Evolutionary conservation across 2,113 vertebrate genomes (phyloP), one percentile per base, ranked within the genome.

Genomic region (Zapornia atra): DNA sequence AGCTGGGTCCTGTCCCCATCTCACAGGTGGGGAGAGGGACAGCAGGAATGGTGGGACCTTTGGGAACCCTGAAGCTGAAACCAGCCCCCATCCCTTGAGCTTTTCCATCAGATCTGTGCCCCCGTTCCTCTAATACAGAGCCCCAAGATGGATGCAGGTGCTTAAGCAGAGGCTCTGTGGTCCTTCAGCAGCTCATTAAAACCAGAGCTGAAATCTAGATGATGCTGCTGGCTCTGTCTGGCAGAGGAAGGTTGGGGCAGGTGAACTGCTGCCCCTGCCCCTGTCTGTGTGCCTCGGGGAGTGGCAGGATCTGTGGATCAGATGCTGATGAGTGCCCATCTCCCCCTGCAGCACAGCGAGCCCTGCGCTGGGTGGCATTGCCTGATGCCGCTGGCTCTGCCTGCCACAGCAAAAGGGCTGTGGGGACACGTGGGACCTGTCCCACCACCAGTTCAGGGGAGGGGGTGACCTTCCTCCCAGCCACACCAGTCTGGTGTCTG

Each of bases 51-150:
- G 0, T 4, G 31, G 60, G 33, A 36, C 15, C 31, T 40, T 33
- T 0, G 3, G 61, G 38, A 7, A 61, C 57, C 24, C 38, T 46
- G 33, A 20, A 6, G 44, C 61, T 22, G 56, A 2, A 10, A 9
- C 36, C 13, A 0, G 2, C 8, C 22, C 61, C 40, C 6, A 1
- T 12, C 33, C 48, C 2, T 0, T 15, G 11, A 5, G 12, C n/a
- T 54, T 22, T 53, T 40, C 81, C 22, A 2, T 24, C 73, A 8
- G 2, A 38, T 36, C 34, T 33, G 29, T 12, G 48, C 26, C 29
- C 6, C 20, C 0, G 0, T 8, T 54, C 8, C 36, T 33, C 17
- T 0, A 0, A 6, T 4, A 16, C 0, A 0, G 22, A 33, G 40
- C 15, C 4, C 0, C 20, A 0, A 29, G 26, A 10, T 6, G 0